Evolutionary conservation across 53 echinoderm and acorn worm genomes (phyloP).

Genomic region (Stichopus horrens): DNA sequence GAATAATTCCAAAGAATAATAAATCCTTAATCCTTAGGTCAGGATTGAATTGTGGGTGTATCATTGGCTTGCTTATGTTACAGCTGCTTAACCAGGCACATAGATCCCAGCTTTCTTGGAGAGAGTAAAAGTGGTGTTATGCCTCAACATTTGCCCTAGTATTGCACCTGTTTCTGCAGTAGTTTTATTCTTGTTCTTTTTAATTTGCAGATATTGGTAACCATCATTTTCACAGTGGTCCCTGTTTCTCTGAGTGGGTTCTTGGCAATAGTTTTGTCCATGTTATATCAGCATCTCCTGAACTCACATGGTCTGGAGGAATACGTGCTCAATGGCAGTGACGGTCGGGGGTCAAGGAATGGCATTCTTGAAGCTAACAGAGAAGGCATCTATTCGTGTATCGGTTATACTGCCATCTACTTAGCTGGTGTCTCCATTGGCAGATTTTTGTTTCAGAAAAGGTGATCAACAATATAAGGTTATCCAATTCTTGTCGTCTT

Average conservation of each 20-base stretch:
- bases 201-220: conserved; percentile 59
- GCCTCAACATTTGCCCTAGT: no score
- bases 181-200: no score
- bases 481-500: no score
- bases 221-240: conserved; percentile 60
- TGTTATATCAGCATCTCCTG: conserved; percentile 74
- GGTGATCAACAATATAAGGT: conserved; percentile 45
- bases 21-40: no score
- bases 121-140: no score
- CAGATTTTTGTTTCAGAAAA: conserved; percentile 71
- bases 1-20: no score
- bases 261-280: conserved; percentile 64
- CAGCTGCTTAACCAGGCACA: no score
- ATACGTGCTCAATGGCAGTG: conserved; percentile 75
- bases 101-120: no score
- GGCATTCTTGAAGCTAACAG: conserved; percentile 86
- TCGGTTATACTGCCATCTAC: conserved; percentile 83
- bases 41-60: no score
- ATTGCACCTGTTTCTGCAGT: no score
- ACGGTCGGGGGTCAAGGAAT: conserved; percentile 63
- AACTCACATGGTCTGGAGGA: conserved; percentile 67
- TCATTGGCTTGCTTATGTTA: no score
- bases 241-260: conserved; percentile 61
- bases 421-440: conserved; percentile 78
- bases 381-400: conserved; percentile 76